Percentiles rank a stretch among this genome's conserved stretches.
phyloP scores from a whole-genome alignment of 2,888 invertebrate species.

The Andrena trimmerana region DNA sequence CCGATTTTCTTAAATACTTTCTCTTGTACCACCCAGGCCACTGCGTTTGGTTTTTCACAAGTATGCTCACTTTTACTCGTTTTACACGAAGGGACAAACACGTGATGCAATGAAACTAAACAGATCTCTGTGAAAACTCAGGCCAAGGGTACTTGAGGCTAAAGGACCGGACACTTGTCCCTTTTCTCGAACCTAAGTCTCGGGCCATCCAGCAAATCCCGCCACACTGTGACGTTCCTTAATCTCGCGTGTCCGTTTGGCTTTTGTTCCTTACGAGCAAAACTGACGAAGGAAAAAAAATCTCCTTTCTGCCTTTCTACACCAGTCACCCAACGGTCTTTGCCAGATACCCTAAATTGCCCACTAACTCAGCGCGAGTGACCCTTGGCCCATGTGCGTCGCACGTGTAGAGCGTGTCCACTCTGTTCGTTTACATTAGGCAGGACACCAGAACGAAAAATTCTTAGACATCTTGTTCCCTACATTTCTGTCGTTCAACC shows the following conservation, averaged over 20 bases:
- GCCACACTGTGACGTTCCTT: not conserved
- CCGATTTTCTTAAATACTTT: not conserved
- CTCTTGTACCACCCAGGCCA: not conserved
- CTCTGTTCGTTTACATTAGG: no score
- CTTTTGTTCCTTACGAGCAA: no score
- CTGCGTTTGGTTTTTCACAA: not conserved
- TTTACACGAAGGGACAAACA: not conserved
- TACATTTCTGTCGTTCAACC: no score
- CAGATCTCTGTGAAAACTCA: slow-evolving; percentile 23
- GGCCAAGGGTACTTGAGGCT: slow-evolving; percentile 25
- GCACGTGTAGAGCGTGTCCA: no score
- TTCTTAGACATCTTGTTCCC: no score
- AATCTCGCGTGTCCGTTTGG: not conserved
- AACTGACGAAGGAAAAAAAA: no score
- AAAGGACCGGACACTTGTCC: slow-evolving; percentile 33
- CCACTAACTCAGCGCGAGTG: no score
- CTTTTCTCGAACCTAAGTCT: slow-evolving; percentile 7
- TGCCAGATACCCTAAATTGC: no score
- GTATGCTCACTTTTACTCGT: slow-evolving; percentile 7
- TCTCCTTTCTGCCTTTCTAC: no score
- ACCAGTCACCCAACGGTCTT: no score
- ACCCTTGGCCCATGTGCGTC: no score
- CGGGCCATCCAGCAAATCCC: slow-evolving; percentile 36
- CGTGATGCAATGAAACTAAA: slow-evolving; percentile 27
- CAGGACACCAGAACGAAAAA: no score